Evolutionary conservation across 2,113 vertebrate genomes (phyloP), one percentile per base, ranked within the genome.

Genomic region (Siniperca chuatsi): DNA sequence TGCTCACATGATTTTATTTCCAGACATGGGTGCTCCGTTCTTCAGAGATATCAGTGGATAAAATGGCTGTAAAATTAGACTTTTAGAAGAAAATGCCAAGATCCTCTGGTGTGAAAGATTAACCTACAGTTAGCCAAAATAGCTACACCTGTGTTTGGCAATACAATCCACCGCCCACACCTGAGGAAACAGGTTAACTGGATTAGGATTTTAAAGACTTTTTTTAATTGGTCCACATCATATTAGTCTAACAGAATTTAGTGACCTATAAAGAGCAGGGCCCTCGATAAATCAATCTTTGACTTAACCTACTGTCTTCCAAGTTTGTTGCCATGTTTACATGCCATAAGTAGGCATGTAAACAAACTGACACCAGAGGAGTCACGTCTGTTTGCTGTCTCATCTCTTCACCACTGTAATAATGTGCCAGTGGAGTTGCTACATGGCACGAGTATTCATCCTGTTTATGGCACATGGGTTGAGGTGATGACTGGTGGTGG

Each of bases 311-410:
- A 12, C 50, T 76, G 60, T 72, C 42, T 66, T 29, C 13, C 50
- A 46, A 65, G 37, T 74, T 81, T 79, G 15, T n/a, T n/a, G n/a
- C n/a, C n/a, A n/a, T n/a, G n/a, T 83, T 67, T 69, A 58, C 42
- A n/a, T 77, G 66, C 18, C 23, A 15, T 15, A 5, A 44, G 7
- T 23, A 33, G 18, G 21, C 40, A 62, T 74, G 74, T 75, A 21
- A 48, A 84, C 61, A 66, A 23, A 62, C 37, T 1, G 42, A 65
- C 50, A 42, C 33, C 35, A 57, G 42, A 82, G n/a, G 6, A 70
- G 75, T 55, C 75, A 20, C 11, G 1, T 23, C 50, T 61, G 29
- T 65, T 4, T 12, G 40, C 18, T 44, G 33, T 57, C 70, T 68
- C 1, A 0, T 48, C 15, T 35, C 35, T 21, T 33, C 13, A 18